Conservation (phyloP, 2,888 invertebrate genomes). For the Oasisia sp. region DNA sequence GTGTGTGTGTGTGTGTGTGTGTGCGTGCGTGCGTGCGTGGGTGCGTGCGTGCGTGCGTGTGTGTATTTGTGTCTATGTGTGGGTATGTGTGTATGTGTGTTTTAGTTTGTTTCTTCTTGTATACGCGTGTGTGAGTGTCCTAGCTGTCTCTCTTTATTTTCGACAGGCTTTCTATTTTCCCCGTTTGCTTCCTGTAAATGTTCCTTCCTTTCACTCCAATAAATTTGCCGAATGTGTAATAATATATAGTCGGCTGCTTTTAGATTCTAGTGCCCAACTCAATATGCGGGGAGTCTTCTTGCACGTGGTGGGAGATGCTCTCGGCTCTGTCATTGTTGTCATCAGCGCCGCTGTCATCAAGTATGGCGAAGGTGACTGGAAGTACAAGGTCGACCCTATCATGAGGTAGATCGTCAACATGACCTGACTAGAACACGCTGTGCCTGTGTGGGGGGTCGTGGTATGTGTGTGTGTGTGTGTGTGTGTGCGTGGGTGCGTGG, state of each 20-base stretch:
- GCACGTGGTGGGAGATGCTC: constrained; percentile 95
- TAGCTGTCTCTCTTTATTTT: not conserved
- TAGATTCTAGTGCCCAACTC: constrained; percentile 76
- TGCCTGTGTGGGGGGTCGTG: too few relatives aligned
- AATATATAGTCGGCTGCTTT: not conserved
- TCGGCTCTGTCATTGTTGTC: constrained; percentile 93
- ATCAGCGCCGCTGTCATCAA: constrained; percentile 80
- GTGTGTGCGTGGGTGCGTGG: not conserved
- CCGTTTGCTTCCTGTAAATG: too few relatives aligned
- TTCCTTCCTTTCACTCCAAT: not conserved
- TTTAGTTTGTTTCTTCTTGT: constrained; percentile 26
- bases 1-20: constrained; percentile 31
- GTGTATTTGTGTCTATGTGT: constrained; percentile 28
- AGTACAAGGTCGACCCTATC: constrained; percentile 91
- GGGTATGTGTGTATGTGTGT: constrained; percentile 30
- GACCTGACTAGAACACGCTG: not conserved
- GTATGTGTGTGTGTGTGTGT: not conserved
- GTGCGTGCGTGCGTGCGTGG: constrained; percentile 24
- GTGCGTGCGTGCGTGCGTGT: constrained; percentile 30
- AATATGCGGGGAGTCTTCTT: constrained; percentile 99
- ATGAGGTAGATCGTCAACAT: constrained; percentile 68
- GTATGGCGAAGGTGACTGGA: constrained; percentile 74
- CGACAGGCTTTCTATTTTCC: too few relatives aligned
- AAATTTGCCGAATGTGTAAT: too few relatives aligned
- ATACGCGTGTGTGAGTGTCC: constrained; percentile 19